These are phyloP conservation scores for Haliclystus octoradiatus DNA, from an alignment of 30 jellyfish, hydroid and myxozoan species.

Conservation along the genomic window DNA sequence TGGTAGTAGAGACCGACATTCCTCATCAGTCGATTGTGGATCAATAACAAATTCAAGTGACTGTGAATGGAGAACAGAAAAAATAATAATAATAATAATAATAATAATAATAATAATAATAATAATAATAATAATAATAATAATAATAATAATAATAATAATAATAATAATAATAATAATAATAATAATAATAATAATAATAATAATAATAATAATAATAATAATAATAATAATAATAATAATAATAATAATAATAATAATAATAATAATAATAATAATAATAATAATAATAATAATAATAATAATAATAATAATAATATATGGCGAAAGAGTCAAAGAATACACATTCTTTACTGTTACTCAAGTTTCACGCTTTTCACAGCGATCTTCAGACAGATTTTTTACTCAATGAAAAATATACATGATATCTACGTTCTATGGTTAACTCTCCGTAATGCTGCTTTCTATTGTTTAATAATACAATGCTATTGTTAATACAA, in stretches of 20 bases:
- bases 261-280: slow-evolving; percentile 5
- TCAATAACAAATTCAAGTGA: too few species aligned
- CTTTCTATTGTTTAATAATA: background rate
- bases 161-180: background rate
- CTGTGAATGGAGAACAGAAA: too few species aligned
- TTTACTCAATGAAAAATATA: too few species aligned
- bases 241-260: background rate
- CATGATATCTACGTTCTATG: too few species aligned
- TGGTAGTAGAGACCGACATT: too few species aligned
- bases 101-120: background rate
- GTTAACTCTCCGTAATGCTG: background rate
- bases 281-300: background rate
- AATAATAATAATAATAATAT: too few species aligned
- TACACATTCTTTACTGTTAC: too few species aligned
- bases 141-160: slow-evolving; percentile 6
- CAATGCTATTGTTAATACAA: too few species aligned
- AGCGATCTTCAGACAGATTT: too few species aligned
- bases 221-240: slow-evolving; percentile 1
- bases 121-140: background rate
- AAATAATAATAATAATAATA: background rate
- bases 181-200: background rate
- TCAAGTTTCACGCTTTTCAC: too few species aligned
- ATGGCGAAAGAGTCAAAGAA: too few species aligned
- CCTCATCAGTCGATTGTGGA: too few species aligned
- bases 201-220: slow-evolving; percentile 3